Percentiles rank a stretch among this genome's conserved stretches.
Evolutionary conservation across 2,113 vertebrate genomes (phyloP).

Genomic region (Lepidothrix coronata): DNA sequence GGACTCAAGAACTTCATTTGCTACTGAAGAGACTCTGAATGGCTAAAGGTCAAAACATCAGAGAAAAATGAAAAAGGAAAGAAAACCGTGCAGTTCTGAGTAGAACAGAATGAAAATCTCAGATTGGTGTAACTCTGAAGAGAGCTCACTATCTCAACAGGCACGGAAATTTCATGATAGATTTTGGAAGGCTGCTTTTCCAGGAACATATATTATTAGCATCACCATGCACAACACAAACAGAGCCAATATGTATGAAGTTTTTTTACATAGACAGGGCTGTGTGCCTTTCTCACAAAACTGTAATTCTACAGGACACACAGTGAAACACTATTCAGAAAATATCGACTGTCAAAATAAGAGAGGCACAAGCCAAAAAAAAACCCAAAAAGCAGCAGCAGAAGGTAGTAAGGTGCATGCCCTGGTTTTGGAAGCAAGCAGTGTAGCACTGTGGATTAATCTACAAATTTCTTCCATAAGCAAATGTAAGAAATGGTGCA

Average conservation of each 20-base stretch:
- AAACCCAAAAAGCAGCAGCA: not conserved
- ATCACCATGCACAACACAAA: not conserved
- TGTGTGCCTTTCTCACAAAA: not conserved
- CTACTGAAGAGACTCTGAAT: not conserved
- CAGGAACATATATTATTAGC: not conserved
- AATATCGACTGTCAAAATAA: not conserved
- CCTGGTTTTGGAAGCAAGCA: not conserved
- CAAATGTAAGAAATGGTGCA: not conserved
- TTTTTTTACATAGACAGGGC: not conserved
- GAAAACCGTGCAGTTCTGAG: not conserved
- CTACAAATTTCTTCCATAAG: not conserved
- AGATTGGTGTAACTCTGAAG: not conserved
- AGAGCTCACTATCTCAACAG: not conserved
- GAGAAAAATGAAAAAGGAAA: not conserved
- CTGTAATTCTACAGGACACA: not conserved
- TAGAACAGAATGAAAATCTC: not conserved
- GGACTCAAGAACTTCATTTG: not conserved
- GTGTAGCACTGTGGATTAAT: not conserved
- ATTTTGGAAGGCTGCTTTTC: not conserved
- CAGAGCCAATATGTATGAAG: not conserved
- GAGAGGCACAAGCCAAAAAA: not conserved
- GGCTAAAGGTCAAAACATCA: not conserved
- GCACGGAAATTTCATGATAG: not conserved
- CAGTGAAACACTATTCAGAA: not conserved
- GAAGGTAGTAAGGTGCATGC: not conserved